Conservation (phyloP, 2,888 invertebrate species). For the Ormyrus labotus region DNA sequence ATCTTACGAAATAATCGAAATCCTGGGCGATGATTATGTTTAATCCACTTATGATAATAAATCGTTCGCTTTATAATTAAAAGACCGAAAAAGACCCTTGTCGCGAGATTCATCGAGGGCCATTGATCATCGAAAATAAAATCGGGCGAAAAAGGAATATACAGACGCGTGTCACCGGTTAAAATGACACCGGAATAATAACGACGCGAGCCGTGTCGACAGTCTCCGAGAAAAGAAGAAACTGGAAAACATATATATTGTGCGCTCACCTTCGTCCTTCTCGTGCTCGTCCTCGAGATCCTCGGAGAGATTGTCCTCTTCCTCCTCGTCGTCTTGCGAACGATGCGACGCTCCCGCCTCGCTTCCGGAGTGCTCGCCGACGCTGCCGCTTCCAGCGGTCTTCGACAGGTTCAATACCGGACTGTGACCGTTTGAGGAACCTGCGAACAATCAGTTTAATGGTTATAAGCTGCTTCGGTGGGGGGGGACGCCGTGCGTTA, state of each 20-base stretch:
- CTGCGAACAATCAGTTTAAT: slow-evolving; percentile 74
- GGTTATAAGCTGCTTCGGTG: not conserved
- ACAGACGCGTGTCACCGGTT: no score
- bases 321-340: slow-evolving; percentile 86
- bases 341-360: slow-evolving; percentile 82
- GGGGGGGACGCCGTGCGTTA: not conserved
- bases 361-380: slow-evolving; percentile 80
- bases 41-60: no score
- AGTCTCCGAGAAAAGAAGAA: no score
- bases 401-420: slow-evolving; percentile 94
- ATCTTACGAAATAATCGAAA: not conserved
- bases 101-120: no score
- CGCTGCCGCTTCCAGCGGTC: slow-evolving; percentile 88
- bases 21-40: not conserved
- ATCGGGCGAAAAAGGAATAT: no score
- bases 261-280: slow-evolving; percentile 84
- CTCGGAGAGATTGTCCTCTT: slow-evolving; percentile 92
- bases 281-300: slow-evolving; percentile 92
- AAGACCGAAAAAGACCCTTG: no score
- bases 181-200: no score
- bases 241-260: no score
- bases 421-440: slow-evolving; percentile 92
- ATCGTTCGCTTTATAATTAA: no score
- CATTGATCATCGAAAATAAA: no score
- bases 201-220: no score